Base-by-base conservation (phyloP, 2,113 vertebrate species). In the Carassius auratus region DNA sequence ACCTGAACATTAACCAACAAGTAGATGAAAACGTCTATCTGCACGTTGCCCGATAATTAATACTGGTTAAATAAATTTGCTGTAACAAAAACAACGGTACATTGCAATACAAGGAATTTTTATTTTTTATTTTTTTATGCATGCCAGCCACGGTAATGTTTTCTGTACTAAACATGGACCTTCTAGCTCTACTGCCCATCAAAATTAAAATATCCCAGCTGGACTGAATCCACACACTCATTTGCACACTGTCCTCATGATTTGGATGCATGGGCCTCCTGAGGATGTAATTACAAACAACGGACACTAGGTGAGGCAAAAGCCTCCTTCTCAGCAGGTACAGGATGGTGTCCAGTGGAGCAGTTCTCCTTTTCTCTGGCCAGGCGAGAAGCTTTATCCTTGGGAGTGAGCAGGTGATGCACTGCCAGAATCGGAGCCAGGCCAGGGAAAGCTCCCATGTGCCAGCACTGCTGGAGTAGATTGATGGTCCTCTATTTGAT, bases 11-110 rank as follows among this genome's bases (percentile, higher is more conserved):
- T 84, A 88, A 90, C 33, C 78, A 82, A 87, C 86, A 91, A 71
- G 87, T 92, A 83, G 90, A 91, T 76, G 86, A 86, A 83, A 92
- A 89, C 85, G 83, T 89, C 91, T 93, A 91, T 93, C 68, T 81
- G 90, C 90, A 90, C 92, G 90, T 89, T 81, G 38, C 36, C 84
- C 86, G 93, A 93, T 94, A 93, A 94, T 93, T 92, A 87, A 81
- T 84, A 91, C 90, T 92, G 91, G 93, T 93, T 93, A 90, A 75
- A 82, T 90, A 92, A 92, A 94, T 94, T 91, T 90, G 87, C 88
- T 85, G 86, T 83, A 93, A 93, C 92, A 92, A 93, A 90, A 94
- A 92, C 92, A 93, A 48, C 82, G 87, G 91, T 88, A 91, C 90
- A 90, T 91, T 86, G 87, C 89, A 91, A 92, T 87, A 87, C 21